These are phyloP conservation scores for Glaucomys volans DNA, from an alignment of 2,113 vertebrate species.

Conservation along the genomic window DNA sequence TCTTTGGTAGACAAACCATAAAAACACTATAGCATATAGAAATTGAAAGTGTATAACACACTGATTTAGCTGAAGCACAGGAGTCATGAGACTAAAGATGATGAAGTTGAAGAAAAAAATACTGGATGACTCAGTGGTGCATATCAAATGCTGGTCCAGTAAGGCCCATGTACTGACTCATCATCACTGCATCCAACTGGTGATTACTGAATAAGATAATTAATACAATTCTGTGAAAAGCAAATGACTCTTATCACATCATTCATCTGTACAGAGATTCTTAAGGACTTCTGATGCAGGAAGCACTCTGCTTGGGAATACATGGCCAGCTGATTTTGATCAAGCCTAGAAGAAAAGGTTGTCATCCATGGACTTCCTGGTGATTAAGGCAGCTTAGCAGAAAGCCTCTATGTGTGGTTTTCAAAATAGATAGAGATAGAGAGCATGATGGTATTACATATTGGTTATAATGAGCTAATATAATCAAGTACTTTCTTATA, in stretches of 20 bases:
- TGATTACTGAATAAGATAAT: background rate
- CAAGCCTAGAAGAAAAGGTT: background rate
- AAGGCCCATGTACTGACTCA: background rate
- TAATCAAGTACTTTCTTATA: background rate
- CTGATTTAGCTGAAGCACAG: background rate
- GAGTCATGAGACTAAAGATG: background rate
- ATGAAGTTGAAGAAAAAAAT: background rate
- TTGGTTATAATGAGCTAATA: background rate
- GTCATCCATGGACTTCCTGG: background rate
- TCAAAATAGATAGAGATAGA: background rate
- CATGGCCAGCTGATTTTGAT: background rate
- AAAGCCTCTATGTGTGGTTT: background rate
- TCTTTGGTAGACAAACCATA: background rate
- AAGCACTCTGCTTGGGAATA: background rate
- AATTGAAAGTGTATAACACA: background rate
- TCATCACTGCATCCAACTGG: background rate
- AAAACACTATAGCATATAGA: background rate
- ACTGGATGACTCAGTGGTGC: background rate
- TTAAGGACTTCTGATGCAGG: background rate
- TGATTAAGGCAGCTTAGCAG: background rate
- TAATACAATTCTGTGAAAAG: background rate
- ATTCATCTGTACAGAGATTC: background rate
- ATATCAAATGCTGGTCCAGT: background rate
- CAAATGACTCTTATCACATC: background rate
- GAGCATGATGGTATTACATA: background rate